Evolutionary conservation across 2,113 vertebrate genomes (phyloP), one percentile per base, ranked within the genome.

Genomic region (Eubucco bourcierii): DNA sequence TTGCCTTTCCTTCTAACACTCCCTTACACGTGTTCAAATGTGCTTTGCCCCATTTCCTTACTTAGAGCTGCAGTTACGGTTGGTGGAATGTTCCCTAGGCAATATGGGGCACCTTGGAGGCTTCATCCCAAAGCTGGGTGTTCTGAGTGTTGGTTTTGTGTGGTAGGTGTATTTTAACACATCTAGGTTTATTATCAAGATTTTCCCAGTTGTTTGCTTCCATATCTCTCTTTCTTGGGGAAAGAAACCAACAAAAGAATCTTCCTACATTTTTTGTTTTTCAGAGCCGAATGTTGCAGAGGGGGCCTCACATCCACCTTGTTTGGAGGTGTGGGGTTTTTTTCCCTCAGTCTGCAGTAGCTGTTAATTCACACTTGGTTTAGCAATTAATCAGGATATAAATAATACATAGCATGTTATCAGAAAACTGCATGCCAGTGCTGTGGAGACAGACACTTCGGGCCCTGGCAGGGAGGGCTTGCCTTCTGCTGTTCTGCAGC

Each of bases 391-490:
- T 82, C 82, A 85, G 72, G 63, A 68, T 66, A 90, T 93, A 90
- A 95, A 95, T 96, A 94, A 94, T 90, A 76, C 95, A 94, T 94
- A 80, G 44, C 61, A 33, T n/a, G 65, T 91, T 94, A 94, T 64
- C 85, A 84, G 87, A 73, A 90, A 70, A 31, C 28, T 70, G 82
- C 76, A 55, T 76, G 53, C 63, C 55, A 25, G 71, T 76, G 89
- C 85, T 64, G 8, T 19, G 31, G 84, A 91, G 82, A 63, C 73
- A 78, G 76, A 74, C 52, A 23, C 31, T 88, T 56, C 24, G 0
- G 1, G 64, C 74, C 84, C 41, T 1, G 1, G 44, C 0, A 0
- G 77, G 63, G 41, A 82, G 72, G 74, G 46, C 46, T 87, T 46
- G 28, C 94, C 83, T 88, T 76, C 81, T 92, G 64, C 89, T 90